Evolutionary conservation across 2,797 vertebrate species (phyloP), one percentile per base, ranked within the genome.

Genomic region (Phoeniculus purpureus): DNA sequence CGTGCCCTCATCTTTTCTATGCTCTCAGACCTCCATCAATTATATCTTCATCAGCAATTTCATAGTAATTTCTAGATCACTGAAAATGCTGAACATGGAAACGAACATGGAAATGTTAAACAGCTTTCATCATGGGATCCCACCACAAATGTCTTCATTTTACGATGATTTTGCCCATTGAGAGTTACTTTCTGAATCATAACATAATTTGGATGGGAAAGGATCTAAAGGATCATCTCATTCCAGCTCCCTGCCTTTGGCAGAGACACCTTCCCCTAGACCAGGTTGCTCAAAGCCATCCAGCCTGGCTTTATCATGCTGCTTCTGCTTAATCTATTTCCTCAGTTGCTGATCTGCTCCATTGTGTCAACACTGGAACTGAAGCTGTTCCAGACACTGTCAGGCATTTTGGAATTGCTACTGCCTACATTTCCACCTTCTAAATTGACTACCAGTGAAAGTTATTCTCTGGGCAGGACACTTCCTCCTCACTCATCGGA

Each of bases 391-490:
- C 65, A 78, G 43, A 81, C 19, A 60, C 73, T 60, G 65, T 91
- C 55, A 89, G 72, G 52, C 40, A 61, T 81, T 92, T 80, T 86
- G 67, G n/a, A 79, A 84, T 79, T 29, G 47, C 54, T 76, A 65
- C 17, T 6, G 13, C 34, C 70, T 66, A 29, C 26, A 37, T 87
- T 90, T 94, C 62, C 64, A 94, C 51, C 54, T 89, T 93, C 64
- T 85, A 47, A 66, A 47, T 5, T 59, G 50, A 37, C 67, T 73
- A 51, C 60, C 26, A 93, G 40, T 34, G 61, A 87, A 91, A 93
- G 45, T n/a, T 93, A 64, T 93, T 93, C 12, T 94, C 83, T 52
- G 65, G 37, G 88, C 15, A 87, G 43, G 85, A 81, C 45, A 45
- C 23, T 79, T 90, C 51, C 70, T 89, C 80, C 75, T 89, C 65